Evolutionary conservation across 2,113 vertebrate species (phyloP).

Genomic region (Plectropomus leopardus): DNA sequence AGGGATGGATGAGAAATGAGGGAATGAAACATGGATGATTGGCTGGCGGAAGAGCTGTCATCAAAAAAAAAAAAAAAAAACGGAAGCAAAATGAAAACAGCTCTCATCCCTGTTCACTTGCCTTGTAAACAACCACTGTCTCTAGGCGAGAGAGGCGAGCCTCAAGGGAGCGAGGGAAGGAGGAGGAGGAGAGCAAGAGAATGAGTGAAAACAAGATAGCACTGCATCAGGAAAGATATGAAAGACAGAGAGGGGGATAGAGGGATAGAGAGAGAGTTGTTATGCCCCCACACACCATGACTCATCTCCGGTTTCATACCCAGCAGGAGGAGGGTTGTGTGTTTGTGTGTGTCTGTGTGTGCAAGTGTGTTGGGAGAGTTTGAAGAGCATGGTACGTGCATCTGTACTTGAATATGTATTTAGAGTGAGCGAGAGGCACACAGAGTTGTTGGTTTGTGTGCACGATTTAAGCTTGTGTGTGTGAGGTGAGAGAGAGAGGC

Average conservation of each 20-base stretch:
- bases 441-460: conserved; percentile 5
- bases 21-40: conserved; percentile 24
- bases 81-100: conserved; percentile 53
- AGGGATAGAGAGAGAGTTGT: conserved; percentile 48
- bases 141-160: conserved; percentile 45
- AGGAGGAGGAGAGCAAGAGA: neutral
- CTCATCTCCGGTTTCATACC: conserved; percentile 75
- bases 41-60: conserved; percentile 24
- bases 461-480: neutral
- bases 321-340: conserved; percentile 58
- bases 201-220: conserved; percentile 53
- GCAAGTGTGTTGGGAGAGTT: neutral
- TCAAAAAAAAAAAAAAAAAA: conserved; percentile 14
- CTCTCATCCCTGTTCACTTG: conserved; percentile 30
- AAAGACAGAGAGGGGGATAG: conserved; percentile 44
- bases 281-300: conserved; percentile 80
- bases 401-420: conserved; percentile 41
- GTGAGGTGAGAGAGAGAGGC: no score
- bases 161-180: neutral
- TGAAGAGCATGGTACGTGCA: conserved; percentile 18
- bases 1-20: conserved; percentile 15
- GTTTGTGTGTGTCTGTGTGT: conserved; percentile 14
- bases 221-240: conserved; percentile 60
- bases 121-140: conserved; percentile 71
- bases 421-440: conserved; percentile 9